These are phyloP conservation scores for Agonopterix arenella DNA, from an alignment of 2,888 invertebrate genomes.

Conservation along the genomic window DNA sequence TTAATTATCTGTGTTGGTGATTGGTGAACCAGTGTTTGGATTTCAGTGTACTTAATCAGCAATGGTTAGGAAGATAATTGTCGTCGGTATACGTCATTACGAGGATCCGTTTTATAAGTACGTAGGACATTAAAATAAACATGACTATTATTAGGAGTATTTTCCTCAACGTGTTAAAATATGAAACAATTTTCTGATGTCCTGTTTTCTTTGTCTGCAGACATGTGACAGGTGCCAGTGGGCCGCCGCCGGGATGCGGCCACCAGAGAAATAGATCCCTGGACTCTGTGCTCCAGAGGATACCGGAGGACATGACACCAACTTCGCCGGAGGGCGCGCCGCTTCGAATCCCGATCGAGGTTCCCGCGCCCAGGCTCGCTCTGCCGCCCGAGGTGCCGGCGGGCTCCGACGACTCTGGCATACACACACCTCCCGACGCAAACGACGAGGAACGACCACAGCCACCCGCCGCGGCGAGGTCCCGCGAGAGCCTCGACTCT, in stretches of 20 bases:
- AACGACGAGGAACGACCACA: constrained; percentile 71
- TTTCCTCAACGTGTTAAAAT: not conserved
- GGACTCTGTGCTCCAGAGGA: constrained; percentile 92
- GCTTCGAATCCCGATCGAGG: constrained; percentile 54
- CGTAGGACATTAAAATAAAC: constrained; percentile 20
- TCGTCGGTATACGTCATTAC: constrained; percentile 63
- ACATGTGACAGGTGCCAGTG: constrained; percentile 65
- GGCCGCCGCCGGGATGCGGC: constrained; percentile 76
- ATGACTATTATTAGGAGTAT: not conserved
- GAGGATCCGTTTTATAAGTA: constrained; percentile 71
- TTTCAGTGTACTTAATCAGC: constrained; percentile 31
- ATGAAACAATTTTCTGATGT: constrained; percentile 16
- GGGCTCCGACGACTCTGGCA: constrained; percentile 89
- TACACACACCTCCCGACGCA: constrained; percentile 66
- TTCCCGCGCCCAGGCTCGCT: constrained; percentile 76
- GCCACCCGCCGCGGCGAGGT: constrained; percentile 74
- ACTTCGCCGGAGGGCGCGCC: constrained; percentile 64
- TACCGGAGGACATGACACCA: constrained; percentile 88
- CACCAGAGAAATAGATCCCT: constrained; percentile 93
- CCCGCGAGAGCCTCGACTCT: constrained; percentile 85
- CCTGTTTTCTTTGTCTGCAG: constrained; percentile 49
- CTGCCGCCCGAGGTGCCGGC: constrained; percentile 65
- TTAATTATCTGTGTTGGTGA: constrained; percentile 31
- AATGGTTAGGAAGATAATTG: constrained; percentile 70
- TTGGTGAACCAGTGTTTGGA: constrained; percentile 35